Conservation (phyloP, 1,140 invertebrate species). For the Cheumatopsyche charites region DNA sequence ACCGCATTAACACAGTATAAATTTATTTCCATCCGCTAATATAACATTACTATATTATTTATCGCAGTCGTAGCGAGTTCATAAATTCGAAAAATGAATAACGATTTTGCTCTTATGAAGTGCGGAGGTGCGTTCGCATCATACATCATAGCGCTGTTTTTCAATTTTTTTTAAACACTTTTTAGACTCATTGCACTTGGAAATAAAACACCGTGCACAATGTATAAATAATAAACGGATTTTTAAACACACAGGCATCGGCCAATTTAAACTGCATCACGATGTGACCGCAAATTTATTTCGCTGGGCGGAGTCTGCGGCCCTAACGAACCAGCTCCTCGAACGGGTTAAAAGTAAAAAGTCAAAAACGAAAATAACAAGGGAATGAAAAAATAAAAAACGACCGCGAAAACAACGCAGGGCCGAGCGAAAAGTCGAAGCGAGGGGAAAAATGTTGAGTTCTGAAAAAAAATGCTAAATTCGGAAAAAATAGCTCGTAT, state of each 20-base stretch:
- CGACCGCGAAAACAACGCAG: neutral
- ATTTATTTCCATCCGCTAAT: neutral
- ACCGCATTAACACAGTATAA: neutral
- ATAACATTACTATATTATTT: neutral
- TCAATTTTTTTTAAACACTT: constrained; percentile 32
- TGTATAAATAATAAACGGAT: too few relatives aligned
- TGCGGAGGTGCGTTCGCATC: neutral
- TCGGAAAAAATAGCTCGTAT: constrained; percentile 2
- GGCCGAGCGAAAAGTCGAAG: too few relatives aligned
- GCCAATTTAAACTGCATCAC: constrained; percentile 45
- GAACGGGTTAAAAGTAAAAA: neutral
- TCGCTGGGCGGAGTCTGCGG: constrained; percentile 38
- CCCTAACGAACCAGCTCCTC: constrained; percentile 34
- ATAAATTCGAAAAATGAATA: too few relatives aligned
- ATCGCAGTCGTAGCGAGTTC: too few relatives aligned
- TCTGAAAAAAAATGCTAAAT: constrained; percentile 27
- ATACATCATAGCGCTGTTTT: constrained; percentile 15
- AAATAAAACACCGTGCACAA: too few relatives aligned
- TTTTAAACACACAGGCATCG: neutral
- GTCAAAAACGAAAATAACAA: neutral
- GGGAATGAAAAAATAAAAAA: neutral
- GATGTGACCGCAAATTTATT: constrained; percentile 45
- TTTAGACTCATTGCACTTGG: constrained; percentile 39
- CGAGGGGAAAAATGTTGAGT: too few relatives aligned
- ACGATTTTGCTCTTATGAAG: too few relatives aligned